These are phyloP conservation scores for Dendroctonus valens DNA, from an alignment of 1,140 invertebrate species.

Conservation along the genomic window DNA sequence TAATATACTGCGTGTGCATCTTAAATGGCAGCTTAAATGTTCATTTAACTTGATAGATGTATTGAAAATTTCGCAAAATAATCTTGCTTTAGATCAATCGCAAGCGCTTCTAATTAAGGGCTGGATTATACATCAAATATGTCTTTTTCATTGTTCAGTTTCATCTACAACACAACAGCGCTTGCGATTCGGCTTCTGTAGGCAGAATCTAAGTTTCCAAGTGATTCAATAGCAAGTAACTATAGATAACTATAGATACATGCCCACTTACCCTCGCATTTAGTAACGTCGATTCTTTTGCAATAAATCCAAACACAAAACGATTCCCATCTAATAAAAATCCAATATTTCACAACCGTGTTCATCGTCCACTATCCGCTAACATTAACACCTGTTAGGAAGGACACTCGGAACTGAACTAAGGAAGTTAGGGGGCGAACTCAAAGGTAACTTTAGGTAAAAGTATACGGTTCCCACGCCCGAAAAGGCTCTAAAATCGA, in stretches of 20 bases:
- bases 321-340: conserved; percentile 24
- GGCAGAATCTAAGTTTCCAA: background rate
- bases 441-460: conserved; percentile 6
- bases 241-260: background rate
- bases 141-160: no score
- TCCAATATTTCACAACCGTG: conserved; percentile 18
- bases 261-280: background rate
- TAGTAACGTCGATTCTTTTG: background rate
- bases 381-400: conserved; percentile 29
- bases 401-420: conserved; percentile 31
- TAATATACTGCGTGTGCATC: no score
- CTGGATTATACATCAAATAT: no score
- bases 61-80: no score
- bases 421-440: conserved; percentile 26
- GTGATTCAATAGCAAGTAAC: background rate
- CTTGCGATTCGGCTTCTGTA: no score
- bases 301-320: background rate
- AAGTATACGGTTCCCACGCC: conserved; percentile 27
- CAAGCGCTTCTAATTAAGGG: no score
- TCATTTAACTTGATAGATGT: no score
- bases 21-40: no score
- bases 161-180: no score
- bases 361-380: background rate
- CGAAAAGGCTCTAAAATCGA: conserved; percentile 27
- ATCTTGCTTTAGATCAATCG: no score